These are phyloP conservation scores for Pelobates fuscus DNA, from an alignment of 2,113 vertebrate genomes.

Conservation along the genomic window DNA sequence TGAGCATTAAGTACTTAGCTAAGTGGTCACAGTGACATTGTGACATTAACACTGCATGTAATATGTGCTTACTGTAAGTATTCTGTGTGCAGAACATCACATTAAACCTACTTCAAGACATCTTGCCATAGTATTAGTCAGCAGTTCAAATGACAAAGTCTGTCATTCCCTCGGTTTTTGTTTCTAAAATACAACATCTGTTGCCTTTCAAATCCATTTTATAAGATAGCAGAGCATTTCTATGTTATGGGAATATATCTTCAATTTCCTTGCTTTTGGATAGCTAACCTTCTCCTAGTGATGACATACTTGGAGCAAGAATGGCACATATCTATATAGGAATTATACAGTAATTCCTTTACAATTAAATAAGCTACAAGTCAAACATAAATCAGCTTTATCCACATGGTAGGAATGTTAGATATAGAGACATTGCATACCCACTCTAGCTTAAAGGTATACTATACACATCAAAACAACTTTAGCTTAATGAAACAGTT, in stretches of 20 bases:
- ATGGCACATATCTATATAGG: neutral
- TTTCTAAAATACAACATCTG: slow-evolving; percentile 16
- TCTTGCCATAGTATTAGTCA: neutral
- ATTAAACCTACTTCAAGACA: neutral
- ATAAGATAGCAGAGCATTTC: too few species aligned
- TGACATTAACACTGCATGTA: neutral
- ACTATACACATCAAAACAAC: too few species aligned
- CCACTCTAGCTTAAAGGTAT: too few species aligned
- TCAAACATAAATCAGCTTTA: neutral
- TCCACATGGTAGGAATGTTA: neutral
- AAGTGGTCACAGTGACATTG: slow-evolving; percentile 2
- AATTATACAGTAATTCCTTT: neutral
- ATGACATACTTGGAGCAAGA: neutral
- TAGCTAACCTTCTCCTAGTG: neutral
- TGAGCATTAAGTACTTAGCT: neutral
- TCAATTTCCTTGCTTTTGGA: slow-evolving; percentile 12
- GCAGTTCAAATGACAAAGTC: neutral
- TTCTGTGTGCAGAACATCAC: neutral
- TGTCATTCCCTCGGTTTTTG: slow-evolving; percentile 15
- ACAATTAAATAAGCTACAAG: neutral
- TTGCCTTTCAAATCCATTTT: neutral
- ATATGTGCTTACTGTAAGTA: neutral
- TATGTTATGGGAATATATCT: slow-evolving; percentile 5
- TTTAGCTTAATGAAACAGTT: too few species aligned
- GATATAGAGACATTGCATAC: neutral